Base-by-base conservation (phyloP, 2,797 vertebrate genomes). In the Balearica regulorum region DNA sequence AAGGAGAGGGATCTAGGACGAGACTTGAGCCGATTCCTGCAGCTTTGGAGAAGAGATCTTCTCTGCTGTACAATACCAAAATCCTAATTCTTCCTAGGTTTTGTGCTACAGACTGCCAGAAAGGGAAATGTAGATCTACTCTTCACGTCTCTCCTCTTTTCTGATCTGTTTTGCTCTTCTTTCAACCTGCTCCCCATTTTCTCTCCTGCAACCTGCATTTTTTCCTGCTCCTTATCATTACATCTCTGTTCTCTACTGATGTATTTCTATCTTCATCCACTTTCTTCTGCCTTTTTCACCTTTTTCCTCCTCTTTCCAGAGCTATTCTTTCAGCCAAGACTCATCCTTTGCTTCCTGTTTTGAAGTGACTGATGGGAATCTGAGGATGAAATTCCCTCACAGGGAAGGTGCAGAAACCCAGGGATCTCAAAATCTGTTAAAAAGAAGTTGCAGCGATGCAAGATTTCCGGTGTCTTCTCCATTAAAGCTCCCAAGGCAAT, bases 401-500 rank as follows among this genome's bases (percentile, higher is more conserved):
- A 65, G 21, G 14, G 16, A 94, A 93, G 58, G 35, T 66, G 46
- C 54, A 90, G 66, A 93, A 94, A 79, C 20, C 11, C 39, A 65
- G 33, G 14, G 54, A 84, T 79, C 76, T 69, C 66, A 91, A 43
- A 72, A 0, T 53, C 46, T 78, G 39, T 64, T 87, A 79, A 57
- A 90, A 91, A 87, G 62, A 83, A 87, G 58, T 94, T 88, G 51
- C 79, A 91, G 54, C 2, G 5, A 86, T 79, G 66, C 58, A 83
- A 94, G 62, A 91, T 86, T 96, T 93, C 85, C 66, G 86, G 43
- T 66, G 83, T 95, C 96, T 89, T 96, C 89, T 94, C 96, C 95
- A 96, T 95, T 94, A 96, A 82, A 82, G 6, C 51, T 96, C 96
- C 96, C 96, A 94, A 91, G 91, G 41, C 66, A 90, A 75, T 95